Conservation (phyloP, 2,113 vertebrate genomes). For the Esox niger region DNA sequence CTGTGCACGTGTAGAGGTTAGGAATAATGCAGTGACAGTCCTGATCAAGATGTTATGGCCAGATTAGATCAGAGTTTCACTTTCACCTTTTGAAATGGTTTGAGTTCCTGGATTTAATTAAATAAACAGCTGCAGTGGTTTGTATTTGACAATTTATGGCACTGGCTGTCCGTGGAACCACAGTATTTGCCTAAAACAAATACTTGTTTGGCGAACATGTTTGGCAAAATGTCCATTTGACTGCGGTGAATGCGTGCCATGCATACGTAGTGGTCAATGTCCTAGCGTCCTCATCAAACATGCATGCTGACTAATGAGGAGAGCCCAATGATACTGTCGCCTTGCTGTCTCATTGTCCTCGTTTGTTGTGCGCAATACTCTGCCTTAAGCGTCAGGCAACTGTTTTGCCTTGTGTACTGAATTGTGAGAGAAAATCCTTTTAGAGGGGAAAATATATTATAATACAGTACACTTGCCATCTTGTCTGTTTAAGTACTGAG, state of each 20-base stretch:
- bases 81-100: neutral
- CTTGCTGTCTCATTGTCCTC: too few relatives aligned
- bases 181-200: constrained; percentile 48
- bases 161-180: constrained; percentile 20
- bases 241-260: constrained; percentile 16
- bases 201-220: constrained; percentile 24
- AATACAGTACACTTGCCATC: too few relatives aligned
- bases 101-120: neutral
- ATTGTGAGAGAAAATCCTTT: too few relatives aligned
- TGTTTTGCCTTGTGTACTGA: too few relatives aligned
- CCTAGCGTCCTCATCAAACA: too few relatives aligned
- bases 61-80: neutral
- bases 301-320: too few relatives aligned
- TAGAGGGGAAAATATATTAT: too few relatives aligned
- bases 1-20: constrained; percentile 73
- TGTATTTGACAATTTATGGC: constrained; percentile 36
- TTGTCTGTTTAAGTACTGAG: too few relatives aligned
- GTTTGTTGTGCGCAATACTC: too few relatives aligned
- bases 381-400: too few relatives aligned
- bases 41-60: neutral
- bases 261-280: too few relatives aligned
- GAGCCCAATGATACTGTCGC: too few relatives aligned
- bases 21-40: neutral
- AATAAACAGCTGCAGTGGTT: constrained; percentile 14
- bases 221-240: constrained; percentile 24